Conservation (phyloP, 2,113 vertebrate species). For the Caranx ignobilis region DNA sequence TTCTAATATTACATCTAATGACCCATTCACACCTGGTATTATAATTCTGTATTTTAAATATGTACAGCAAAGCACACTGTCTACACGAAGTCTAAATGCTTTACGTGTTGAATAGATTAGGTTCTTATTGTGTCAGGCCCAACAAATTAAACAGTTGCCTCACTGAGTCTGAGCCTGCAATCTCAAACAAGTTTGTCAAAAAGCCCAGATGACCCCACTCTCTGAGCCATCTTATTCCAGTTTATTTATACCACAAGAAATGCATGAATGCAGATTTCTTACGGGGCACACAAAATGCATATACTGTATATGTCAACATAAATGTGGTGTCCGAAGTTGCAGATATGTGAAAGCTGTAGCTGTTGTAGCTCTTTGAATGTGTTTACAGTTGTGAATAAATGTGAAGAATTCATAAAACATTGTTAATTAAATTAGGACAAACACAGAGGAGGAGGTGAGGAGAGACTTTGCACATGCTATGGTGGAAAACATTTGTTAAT, state of each 20-base stretch:
- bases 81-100: background rate
- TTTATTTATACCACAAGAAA: background rate
- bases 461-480: background rate
- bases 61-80: background rate
- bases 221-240: background rate
- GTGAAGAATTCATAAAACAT: background rate
- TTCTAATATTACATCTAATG: background rate
- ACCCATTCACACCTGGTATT: background rate
- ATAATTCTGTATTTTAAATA: background rate
- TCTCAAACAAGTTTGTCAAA: background rate
- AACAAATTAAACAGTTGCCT: conserved; percentile 10
- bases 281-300: background rate
- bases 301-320: background rate
- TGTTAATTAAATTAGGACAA: conserved; percentile 3
- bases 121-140: background rate
- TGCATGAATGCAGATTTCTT: background rate
- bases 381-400: background rate
- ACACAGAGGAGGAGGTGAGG: too few species aligned
- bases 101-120: background rate
- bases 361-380: background rate
- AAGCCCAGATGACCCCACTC: background rate
- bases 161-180: background rate
- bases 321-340: background rate
- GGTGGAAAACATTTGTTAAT: background rate
- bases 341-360: background rate